Percentiles rank a stretch among this genome's conserved stretches.
Conservation (phyloP, 2,797 vertebrate species). For the Sebastes steindachneri region DNA sequence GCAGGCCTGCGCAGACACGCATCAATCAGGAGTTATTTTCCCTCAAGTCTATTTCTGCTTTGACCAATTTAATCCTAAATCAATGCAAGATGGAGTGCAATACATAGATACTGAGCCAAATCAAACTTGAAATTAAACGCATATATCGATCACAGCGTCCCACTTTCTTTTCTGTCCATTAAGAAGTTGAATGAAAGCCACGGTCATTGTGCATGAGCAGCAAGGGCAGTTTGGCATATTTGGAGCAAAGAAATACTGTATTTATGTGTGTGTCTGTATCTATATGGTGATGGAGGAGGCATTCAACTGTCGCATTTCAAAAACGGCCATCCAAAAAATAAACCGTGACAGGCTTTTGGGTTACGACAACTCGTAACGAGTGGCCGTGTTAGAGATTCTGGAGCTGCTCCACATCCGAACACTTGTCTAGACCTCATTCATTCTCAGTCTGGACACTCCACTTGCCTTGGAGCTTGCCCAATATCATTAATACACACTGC, state of each 20-base stretch:
- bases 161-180: constrained; percentile 15
- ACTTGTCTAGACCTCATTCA: constrained; percentile 33
- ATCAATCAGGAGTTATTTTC: constrained; percentile 59
- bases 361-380: not conserved
- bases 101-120: constrained; percentile 1
- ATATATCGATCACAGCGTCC: constrained; percentile 25
- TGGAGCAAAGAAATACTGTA: not conserved
- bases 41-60: constrained; percentile 58
- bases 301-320: not conserved
- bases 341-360: not conserved
- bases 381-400: not conserved
- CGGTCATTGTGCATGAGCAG: not conserved
- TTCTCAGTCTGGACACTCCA: constrained; percentile 25
- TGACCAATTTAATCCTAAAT: constrained; percentile 53
- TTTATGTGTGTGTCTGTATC: not conserved
- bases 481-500: constrained; percentile 41
- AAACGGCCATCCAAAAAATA: too few relatives aligned
- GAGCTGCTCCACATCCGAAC: constrained; percentile 1
- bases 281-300: not conserved
- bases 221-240: constrained; percentile 17
- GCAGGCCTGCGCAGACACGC: constrained; percentile 27
- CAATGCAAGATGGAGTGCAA: constrained; percentile 29
- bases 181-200: constrained; percentile 1
- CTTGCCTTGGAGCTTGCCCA: constrained; percentile 37
- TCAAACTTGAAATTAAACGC: constrained; percentile 43